phyloP scores from a whole-genome alignment of 2,797 vertebrate genomes.

The Alosa sapidissima region DNA sequence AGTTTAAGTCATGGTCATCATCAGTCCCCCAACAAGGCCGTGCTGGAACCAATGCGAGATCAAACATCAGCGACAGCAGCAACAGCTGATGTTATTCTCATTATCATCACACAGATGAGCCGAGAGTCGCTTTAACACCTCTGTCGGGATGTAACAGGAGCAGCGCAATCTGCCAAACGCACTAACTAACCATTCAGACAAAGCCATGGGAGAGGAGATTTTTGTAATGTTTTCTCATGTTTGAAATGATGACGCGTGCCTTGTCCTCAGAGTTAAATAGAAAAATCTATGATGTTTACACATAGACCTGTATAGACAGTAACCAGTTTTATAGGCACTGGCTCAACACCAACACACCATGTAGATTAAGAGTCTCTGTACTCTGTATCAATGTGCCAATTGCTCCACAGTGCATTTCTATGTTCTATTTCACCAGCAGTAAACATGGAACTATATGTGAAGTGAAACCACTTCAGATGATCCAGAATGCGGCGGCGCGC shows the following conservation, averaged over 20 bases:
- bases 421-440: background rate
- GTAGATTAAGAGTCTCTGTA: background rate
- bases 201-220: background rate
- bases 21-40: background rate
- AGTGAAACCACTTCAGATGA: too few species aligned
- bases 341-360: background rate
- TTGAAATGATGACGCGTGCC: background rate
- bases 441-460: too few species aligned
- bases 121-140: background rate
- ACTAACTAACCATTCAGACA: too few species aligned
- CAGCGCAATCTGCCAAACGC: background rate
- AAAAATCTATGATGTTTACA: background rate
- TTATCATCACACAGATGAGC: background rate
- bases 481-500: too few species aligned
- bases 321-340: background rate
- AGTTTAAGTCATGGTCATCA: background rate
- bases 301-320: too few species aligned
- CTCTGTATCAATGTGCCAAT: too few species aligned
- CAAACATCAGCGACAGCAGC: constrained; percentile 5
- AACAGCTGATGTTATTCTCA: background rate
- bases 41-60: background rate
- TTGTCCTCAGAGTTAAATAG: background rate
- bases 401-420: too few species aligned
- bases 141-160: background rate
- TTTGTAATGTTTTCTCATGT: background rate